Evolutionary conservation across 2,113 vertebrate species (phyloP).

Genomic region (Ovibos moschatus): DNA sequence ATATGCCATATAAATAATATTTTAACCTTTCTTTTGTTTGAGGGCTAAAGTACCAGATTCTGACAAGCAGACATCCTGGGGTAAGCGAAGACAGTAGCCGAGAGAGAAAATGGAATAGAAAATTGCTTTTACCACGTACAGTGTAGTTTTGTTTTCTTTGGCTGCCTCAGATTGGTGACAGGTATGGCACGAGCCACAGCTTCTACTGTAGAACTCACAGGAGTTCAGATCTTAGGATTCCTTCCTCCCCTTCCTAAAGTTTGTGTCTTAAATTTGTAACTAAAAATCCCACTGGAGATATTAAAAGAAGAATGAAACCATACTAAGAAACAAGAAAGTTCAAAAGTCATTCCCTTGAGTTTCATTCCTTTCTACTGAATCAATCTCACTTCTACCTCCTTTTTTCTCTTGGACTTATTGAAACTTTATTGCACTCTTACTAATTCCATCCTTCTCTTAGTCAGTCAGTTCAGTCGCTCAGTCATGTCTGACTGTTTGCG

Average conservation of each 20-base stretch:
- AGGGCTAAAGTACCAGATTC: background rate
- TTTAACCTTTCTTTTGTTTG: background rate
- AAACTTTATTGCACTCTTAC: background rate
- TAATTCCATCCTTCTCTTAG: background rate
- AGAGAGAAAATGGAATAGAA: background rate
- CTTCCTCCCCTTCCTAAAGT: background rate
- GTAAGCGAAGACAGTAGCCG: background rate
- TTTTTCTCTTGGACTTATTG: background rate
- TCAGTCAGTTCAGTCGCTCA: too few species aligned
- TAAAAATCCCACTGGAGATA: background rate
- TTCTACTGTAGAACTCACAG: background rate
- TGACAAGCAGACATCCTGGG: background rate
- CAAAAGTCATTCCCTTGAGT: background rate
- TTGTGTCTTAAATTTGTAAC: background rate
- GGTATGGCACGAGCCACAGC: rapidly evolving
- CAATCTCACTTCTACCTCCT: background rate
- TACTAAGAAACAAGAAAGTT: background rate
- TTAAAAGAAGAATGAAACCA: background rate
- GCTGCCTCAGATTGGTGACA: background rate
- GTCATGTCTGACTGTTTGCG: too few species aligned
- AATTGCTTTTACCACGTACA: background rate
- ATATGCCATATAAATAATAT: background rate
- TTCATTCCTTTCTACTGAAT: background rate
- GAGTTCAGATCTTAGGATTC: background rate
- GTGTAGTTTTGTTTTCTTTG: background rate